Conservation (phyloP, 2,888 invertebrate genomes). For the Amaurobius ferox region DNA sequence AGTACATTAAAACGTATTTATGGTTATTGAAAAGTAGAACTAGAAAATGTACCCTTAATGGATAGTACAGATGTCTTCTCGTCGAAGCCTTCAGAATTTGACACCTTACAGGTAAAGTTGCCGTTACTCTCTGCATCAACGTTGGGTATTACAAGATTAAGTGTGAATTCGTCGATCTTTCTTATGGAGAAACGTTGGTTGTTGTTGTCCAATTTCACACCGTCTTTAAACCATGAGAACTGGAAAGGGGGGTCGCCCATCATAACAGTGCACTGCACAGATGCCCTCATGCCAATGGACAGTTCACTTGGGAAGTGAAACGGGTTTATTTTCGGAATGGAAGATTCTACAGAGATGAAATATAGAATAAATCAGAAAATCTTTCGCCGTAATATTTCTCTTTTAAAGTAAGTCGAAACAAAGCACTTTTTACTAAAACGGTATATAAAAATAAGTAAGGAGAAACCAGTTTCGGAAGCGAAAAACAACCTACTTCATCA, state of each 20-base stretch:
- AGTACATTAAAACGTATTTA: too few relatives aligned
- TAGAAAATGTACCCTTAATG: slow-evolving; percentile 25
- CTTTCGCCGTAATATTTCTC: too few relatives aligned
- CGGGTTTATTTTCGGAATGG: slow-evolving; percentile 18
- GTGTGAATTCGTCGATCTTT: slow-evolving; percentile 24
- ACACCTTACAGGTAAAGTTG: slow-evolving; percentile 57
- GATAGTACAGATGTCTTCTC: slow-evolving; percentile 20
- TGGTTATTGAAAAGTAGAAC: too few relatives aligned
- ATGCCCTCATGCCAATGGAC: slow-evolving; percentile 4
- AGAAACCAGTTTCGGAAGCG: too few relatives aligned
- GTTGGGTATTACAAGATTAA: slow-evolving; percentile 25
- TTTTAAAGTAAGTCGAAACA: too few relatives aligned
- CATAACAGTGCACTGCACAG: slow-evolving; percentile 18
- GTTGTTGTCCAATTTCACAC: neutral
- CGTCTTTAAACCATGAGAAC: slow-evolving; percentile 71
- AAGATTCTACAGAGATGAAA: neutral
- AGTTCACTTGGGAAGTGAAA: slow-evolving; percentile 38
- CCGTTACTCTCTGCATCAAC: slow-evolving; percentile 42
- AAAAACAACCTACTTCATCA: too few relatives aligned
- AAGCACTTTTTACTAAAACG: too few relatives aligned
- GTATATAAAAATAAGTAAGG: too few relatives aligned
- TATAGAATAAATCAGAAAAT: too few relatives aligned
- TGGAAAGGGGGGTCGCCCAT: slow-evolving; percentile 71
- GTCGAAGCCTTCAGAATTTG: slow-evolving; percentile 32
- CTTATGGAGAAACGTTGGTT: neutral